Base-by-base conservation (phyloP, 2,888 invertebrate species). In the Halocaridina rubra region DNA sequence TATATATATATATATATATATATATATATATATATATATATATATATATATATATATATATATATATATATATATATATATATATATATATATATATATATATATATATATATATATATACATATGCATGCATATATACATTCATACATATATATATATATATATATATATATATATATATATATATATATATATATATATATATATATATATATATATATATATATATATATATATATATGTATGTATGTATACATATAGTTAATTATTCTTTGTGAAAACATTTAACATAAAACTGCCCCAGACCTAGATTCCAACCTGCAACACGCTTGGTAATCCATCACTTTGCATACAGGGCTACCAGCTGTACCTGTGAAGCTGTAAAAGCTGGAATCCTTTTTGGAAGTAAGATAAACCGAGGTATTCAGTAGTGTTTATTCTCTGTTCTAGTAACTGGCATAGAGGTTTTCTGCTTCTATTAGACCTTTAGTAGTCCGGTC, bases 21-120 rank as follows among this genome's bases (percentile, higher is more conserved):
- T 39, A 8, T 33, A 33, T 72, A 33, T 33, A 72, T 72, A 72
- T 72, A 72, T 72, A 72, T 72, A 72, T 72, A 72, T 72, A 72
- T 72, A 72, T 72, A 72, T 72, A 75, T 72, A 72, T 72, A 72
- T 72, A 72, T 72, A 72, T 72, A 72, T 72, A 72, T 72, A 72
- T 72, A 72, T 72, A 72, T 72, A 72, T 72, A 72, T 72, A 75
- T 72, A 72, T 33, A 72, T 72, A 72, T 72, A 33, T 72, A 72
- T 72, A 33, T 72, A 72, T 33, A 72, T 72, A 33, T 72, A 33
- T 72, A 72, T 72, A 75, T 72, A 72, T 72, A 33, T 72, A 72
- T 72, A 72, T 33, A 33, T 72, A 7, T 72, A 33, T 72, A 39
- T 72, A 27, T 69, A 27, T 69, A 69, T 69, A 69, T 69, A 69